Evolutionary conservation across 2,797 vertebrate species (phyloP), one percentile per base, ranked within the genome.

Genomic region (Nannoperca australis): DNA sequence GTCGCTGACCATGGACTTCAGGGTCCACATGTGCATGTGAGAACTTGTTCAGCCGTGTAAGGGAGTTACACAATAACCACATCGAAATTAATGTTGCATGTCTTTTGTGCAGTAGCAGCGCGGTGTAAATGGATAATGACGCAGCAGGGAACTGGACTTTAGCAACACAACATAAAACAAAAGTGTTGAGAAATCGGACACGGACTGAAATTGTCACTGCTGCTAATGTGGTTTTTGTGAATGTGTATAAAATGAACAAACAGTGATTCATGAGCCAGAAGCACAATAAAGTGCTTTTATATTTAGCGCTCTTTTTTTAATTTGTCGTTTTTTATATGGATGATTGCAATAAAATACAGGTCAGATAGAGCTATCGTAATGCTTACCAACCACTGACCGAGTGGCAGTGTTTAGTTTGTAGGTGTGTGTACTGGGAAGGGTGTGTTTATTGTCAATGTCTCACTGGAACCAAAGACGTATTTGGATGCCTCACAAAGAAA

Each of bases 371-470:
- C 22, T 40, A 53, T 67, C 65, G 60, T 32, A 73, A 68, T 64
- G 32, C 34, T 34, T 67, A 63, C 44, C 38, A 56, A 47, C 81
- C 71, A 62, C 61, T 38, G 32, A 71, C 53, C 78, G 10, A 65
- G 7, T 70, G n/a, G 20, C 49, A 36, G 47, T 93, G 86, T 94
- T 94, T 93, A 85, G 76, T 91, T 88, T 81, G 67, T 79, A 88
- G 89, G 90, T 88, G 91, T 90, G 87, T 91, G 83, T 84, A 65
- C 80, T 70, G 54, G 66, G 62, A 68, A 80, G 85, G 87, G 86
- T 17, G 88, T 86, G 84, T 85, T 89, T 85, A 85, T 76, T 85
- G 82, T 86, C 47, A 51, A 17, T 70, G 62, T 88, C 81, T 82
- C n/a, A 50, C 32, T 75, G 81, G 77, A 85, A 92, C 84, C 91